phyloP scores from a whole-genome alignment of 2,888 invertebrate genomes.

The Hydroisotoma schaefferi region DNA sequence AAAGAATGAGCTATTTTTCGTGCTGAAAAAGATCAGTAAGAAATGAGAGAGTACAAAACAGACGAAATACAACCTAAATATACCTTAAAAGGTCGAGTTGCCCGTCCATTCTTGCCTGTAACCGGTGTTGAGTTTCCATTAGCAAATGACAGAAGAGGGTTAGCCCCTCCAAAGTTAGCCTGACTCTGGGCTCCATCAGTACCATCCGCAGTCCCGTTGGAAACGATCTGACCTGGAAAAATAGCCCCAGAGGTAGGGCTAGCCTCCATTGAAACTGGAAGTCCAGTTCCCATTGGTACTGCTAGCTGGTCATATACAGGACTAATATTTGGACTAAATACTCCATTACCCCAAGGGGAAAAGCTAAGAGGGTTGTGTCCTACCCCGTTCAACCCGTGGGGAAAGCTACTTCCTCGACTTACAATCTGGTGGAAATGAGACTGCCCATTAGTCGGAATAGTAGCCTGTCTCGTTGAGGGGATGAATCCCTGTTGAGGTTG shows the following conservation, averaged over 20 bases:
- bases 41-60: background rate
- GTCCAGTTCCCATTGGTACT: conserved; percentile 9
- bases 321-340: conserved; percentile 37
- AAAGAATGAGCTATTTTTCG: background rate
- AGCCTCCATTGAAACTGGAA: conserved; percentile 35
- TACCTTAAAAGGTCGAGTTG: conserved; percentile 47
- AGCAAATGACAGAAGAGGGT: conserved; percentile 35
- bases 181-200: too few relatives aligned
- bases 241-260: conserved; percentile 24
- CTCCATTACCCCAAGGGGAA: conserved; percentile 5
- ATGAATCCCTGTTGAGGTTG: conserved; percentile 19
- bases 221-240: conserved; percentile 28
- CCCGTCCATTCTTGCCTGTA: conserved; percentile 27
- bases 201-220: too few relatives aligned
- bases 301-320: conserved; percentile 36
- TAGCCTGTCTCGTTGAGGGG: conserved; percentile 30
- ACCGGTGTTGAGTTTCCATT: conserved; percentile 24
- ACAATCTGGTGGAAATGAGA: background rate
- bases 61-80: background rate
- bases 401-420: background rate
- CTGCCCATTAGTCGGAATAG: conserved; percentile 20
- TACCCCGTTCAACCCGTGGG: background rate
- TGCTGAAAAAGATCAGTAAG: background rate
- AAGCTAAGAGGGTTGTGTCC: conserved; percentile 1
- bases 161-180: conserved; percentile 30